Evolutionary conservation across 2,888 invertebrate genomes (phyloP).

Genomic region (Zygaena filipendulae): DNA sequence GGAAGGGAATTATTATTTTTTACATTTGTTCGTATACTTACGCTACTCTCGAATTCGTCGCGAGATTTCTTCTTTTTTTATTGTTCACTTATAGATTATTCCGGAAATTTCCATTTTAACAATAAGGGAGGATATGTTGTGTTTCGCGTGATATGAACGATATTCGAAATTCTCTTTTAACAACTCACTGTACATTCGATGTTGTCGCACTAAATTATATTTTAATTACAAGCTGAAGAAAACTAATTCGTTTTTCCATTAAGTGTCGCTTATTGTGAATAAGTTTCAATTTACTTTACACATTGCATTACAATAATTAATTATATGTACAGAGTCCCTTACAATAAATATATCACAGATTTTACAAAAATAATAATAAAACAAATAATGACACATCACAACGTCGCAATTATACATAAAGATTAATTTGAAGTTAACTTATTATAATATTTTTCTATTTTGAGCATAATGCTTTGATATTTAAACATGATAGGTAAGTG

Average conservation of each 20-base stretch:
- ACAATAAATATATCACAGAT: slow-evolving; percentile 69
- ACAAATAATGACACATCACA: too few relatives aligned
- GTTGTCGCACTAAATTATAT: slow-evolving; percentile 13
- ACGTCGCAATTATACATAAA: too few relatives aligned
- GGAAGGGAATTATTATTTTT: slow-evolving; percentile 24
- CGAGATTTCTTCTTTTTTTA: slow-evolving; percentile 32
- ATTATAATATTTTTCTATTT: too few relatives aligned
- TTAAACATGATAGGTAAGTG: too few relatives aligned
- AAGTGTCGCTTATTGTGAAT: too few relatives aligned
- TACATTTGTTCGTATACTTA: slow-evolving; percentile 55
- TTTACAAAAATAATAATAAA: slow-evolving; percentile 59
- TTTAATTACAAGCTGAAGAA: too few relatives aligned
- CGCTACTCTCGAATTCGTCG: slow-evolving; percentile 31
- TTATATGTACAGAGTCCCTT: slow-evolving; percentile 57
- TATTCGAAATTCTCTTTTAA: slow-evolving; percentile 26
- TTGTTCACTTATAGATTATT: slow-evolving; percentile 37
- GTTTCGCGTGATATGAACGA: slow-evolving; percentile 53
- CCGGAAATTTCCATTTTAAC: slow-evolving; percentile 24
- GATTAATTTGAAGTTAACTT: too few relatives aligned
- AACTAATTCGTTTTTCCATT: too few relatives aligned
- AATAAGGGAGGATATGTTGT: slow-evolving; percentile 53
- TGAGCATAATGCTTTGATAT: too few relatives aligned
- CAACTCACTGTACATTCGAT: slow-evolving; percentile 21
- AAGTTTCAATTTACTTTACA: too few relatives aligned
- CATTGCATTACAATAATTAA: slow-evolving; percentile 32